phyloP scores from a whole-genome alignment of 2,888 invertebrate species.

The Emmelina monodactyla region DNA sequence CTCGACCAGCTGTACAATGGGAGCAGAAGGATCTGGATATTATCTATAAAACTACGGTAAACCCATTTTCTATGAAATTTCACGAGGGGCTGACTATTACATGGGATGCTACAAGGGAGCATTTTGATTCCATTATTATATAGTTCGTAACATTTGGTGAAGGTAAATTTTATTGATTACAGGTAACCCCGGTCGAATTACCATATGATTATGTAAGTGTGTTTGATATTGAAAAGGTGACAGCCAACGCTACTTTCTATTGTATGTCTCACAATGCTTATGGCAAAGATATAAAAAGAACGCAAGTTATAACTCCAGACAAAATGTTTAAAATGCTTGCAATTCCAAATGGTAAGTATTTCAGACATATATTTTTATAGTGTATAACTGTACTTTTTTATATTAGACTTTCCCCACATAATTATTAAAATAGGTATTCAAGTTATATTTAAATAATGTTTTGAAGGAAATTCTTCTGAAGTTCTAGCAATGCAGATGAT shows the following conservation, averaged over 20 bases:
- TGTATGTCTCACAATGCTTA: constrained; percentile 28
- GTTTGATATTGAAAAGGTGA: constrained; percentile 22
- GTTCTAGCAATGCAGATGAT: no score
- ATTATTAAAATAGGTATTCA: no score
- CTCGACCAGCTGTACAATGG: constrained; percentile 32
- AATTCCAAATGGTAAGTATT: neutral
- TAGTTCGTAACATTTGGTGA: no score
- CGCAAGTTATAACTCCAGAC: constrained; percentile 19
- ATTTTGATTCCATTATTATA: no score
- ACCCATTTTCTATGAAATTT: no score
- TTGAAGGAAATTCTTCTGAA: no score
- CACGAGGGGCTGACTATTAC: no score
- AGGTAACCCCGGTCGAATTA: constrained; percentile 22
- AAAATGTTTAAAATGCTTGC: constrained; percentile 9
- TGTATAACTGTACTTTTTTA: no score
- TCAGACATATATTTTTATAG: no score
- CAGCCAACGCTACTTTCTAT: constrained; percentile 22
- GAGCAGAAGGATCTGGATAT: constrained; percentile 16
- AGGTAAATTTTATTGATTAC: constrained; percentile 11
- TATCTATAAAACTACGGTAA: constrained; percentile 21
- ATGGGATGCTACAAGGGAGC: no score
- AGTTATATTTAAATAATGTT: no score
- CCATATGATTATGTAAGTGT: constrained; percentile 30
- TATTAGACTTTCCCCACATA: no score
- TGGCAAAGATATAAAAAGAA: constrained; percentile 15